Base-by-base conservation (phyloP, 2,888 invertebrate species). In the Fragum whitleyi region DNA sequence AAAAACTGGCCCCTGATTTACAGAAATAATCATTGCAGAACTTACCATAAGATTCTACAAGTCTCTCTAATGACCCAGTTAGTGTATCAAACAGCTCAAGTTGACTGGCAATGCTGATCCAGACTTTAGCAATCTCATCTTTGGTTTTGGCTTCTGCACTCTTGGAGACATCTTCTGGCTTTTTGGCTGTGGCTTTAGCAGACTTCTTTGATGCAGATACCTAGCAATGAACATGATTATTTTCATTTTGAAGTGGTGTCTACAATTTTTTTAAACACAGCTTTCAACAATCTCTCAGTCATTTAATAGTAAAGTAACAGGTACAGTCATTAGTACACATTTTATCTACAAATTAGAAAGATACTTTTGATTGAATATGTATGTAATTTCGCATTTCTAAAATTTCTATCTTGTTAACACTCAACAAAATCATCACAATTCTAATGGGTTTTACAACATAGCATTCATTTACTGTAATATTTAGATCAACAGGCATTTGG, bases 91-190 rank as follows among this genome's bases (percentile, higher is more conserved):
- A 79, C 26, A 77, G 29, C 7, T 69, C 59, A 7, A 85, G 29
- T 7, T 81, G 77, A 11, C 32, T 32, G 2, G 75, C 14, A 23
- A 85, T 74, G 14, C 74, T 32, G 53, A 73, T 67, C 32, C 71
- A 57, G 29, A 70, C 29, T 7, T 32, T 36, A 29, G 79, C 69
- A 5, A 85, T 28, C 6, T 81, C 83, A 11, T 87, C 85, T 42
- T 85, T 75, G 2, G 78, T 73, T 65, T 71, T 79, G 19, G 83
- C 51, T 57, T 77, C 26, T 1, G 78, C 51, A 28, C 67, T 87
- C 85, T 9, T 80, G 42, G 53, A 82, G 75, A 82, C 53, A 6
- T 75, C 76, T 23, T 87, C 85, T 21, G 80, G 68, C 61, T 81
- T 81, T 65, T 84, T 82, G 11, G 55, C 32, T 36, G 77, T 55